phyloP scores from a whole-genome alignment of 2,888 invertebrate genomes.

The Dasypolia templi region DNA sequence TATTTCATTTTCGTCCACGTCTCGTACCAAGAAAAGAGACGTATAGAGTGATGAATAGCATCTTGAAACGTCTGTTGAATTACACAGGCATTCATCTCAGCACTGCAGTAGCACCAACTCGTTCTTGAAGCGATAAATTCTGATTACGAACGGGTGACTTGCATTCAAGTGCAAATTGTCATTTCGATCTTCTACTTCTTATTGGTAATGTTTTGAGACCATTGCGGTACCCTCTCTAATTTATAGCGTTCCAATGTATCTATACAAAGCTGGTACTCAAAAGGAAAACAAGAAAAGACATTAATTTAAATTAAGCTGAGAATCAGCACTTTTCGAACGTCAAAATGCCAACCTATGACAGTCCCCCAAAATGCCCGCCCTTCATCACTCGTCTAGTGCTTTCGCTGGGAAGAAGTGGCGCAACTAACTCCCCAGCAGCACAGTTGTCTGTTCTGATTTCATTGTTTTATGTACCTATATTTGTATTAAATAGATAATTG shows the following conservation, averaged over 20 bases:
- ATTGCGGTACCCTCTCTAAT: constrained; percentile 55
- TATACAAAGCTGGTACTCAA: neutral
- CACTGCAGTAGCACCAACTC: constrained; percentile 72
- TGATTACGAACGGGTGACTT: constrained; percentile 76
- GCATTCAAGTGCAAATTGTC: constrained; percentile 79
- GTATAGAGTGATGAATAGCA: constrained; percentile 33
- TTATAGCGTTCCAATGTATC: constrained; percentile 49
- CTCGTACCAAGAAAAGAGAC: constrained; percentile 38
- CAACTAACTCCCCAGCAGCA: too few relatives aligned
- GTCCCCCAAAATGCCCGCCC: too few relatives aligned
- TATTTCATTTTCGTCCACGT: constrained; percentile 35
- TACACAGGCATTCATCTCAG: constrained; percentile 74
- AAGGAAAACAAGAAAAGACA: too few relatives aligned
- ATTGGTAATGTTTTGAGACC: constrained; percentile 67
- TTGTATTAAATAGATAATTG: neutral
- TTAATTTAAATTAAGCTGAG: too few relatives aligned
- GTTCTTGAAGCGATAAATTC: constrained; percentile 79
- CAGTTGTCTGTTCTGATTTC: too few relatives aligned
- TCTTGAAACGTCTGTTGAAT: constrained; percentile 61
- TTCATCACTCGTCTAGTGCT: too few relatives aligned
- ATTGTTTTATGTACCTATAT: constrained; percentile 11
- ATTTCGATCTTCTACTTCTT: constrained; percentile 73
- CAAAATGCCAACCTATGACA: too few relatives aligned
- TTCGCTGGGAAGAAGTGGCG: too few relatives aligned
- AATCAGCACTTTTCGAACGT: too few relatives aligned